Evolutionary conservation across 2,797 vertebrate species (phyloP), one percentile per base, ranked within the genome.

Genomic region (Craterocephalus amniculus): DNA sequence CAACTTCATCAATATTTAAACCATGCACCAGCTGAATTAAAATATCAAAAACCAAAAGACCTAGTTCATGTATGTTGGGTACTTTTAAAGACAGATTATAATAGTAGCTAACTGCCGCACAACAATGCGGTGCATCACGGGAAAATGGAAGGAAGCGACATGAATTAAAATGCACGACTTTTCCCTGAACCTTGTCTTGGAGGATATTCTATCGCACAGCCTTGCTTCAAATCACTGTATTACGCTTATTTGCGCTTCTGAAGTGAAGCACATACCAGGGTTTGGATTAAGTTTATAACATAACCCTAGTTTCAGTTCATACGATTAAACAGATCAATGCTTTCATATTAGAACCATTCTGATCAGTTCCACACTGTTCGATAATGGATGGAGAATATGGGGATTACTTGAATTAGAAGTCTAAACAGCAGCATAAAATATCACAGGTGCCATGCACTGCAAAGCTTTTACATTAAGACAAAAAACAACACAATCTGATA

Each of bases 51-150:
- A 4, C 0, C 16, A 52, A 31, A n/a, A n/a, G n/a, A n/a, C n/a
- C 4, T 14, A 12, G 14, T 49, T n/a, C 6, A 9, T 2, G 14
- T 14, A 16, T 38, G 4, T 61, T 27, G 16, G 27, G 8, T 20
- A n/a, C 20, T 35, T 22, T 22, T 3, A 29, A 32, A 4, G 14
- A 22, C 24, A 7, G 11, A n/a, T 48, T 26, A 13, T 31, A 34
- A 27, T 36, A 51, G 9, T 49, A 31, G 6, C 1, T 55, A 7
- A 63, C 34, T 29, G 20, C 22, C 8, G 13, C 2, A 57, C 29
- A 51, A 31, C 26, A 36, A 9, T 82, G 86, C 83, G 55, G 3
- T 89, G 90, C 88, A 90, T 81, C 78, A 78, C 65, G 90, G 90
- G 89, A 84, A 72, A 72, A 1, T 45, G 1, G 11, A 35, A 64